Evolutionary conservation across 2,113 vertebrate species (phyloP).

Genomic region (Actinemys pallida): DNA sequence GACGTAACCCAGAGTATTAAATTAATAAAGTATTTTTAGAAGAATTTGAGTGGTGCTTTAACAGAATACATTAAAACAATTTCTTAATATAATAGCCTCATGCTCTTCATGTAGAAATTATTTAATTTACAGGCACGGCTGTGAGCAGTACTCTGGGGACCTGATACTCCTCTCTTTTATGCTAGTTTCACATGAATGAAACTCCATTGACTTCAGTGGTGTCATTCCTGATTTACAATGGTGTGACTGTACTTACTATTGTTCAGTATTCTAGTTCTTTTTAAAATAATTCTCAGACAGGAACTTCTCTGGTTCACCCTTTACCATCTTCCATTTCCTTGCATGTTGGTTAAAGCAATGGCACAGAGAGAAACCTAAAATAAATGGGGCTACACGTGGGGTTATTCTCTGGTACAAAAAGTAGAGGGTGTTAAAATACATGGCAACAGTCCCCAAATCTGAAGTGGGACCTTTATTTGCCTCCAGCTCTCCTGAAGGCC

Average conservation of each 20-base stretch:
- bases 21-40: not conserved
- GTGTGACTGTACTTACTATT: not conserved
- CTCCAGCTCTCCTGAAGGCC: not conserved
- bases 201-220: not conserved
- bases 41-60: not conserved
- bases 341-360: not conserved
- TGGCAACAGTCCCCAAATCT: not conserved
- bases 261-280: not conserved
- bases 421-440: not conserved
- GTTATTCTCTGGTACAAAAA: not conserved
- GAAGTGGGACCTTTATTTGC: not conserved
- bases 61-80: not conserved
- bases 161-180: not conserved
- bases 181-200: not conserved
- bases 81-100: not conserved
- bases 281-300: not conserved
- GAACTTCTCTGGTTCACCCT: not conserved
- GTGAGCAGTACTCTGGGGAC: not conserved
- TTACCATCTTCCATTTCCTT: not conserved
- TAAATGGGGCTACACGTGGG: not conserved
- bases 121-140: not conserved
- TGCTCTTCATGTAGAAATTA: not conserved
- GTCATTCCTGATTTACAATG: not conserved
- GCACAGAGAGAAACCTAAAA: not conserved
- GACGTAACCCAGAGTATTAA: not conserved